Base-by-base conservation (phyloP, 64 coral and sea anemone genomes). In the Montipora sp. region DNA sequence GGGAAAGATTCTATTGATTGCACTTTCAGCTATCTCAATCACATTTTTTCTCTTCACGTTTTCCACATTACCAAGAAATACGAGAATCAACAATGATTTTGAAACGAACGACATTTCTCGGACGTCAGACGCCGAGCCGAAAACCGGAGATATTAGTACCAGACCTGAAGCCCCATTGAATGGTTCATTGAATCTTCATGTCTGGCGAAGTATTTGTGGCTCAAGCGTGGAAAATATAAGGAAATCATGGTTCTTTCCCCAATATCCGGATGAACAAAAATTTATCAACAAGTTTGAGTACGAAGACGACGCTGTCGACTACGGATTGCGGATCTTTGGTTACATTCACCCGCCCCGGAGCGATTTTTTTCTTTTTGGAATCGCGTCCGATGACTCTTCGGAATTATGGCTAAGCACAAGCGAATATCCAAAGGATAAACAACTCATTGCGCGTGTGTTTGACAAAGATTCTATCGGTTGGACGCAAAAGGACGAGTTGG, bases 391-490 rank as follows among this genome's bases (percentile, higher is more conserved):
- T 43, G 90, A 96, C 55, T 58, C 90, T 0, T 96, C 95, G 3
- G 90, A 96, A 23, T 66, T 96, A 27, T 96, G 95, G 95, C 80
- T 96, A 1, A 96, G 95, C 47, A 75, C 60, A 46, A 81, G 72
- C 57, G 90, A 96, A 73, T 11, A 89, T 27, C 75, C 55, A 23
- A 51, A 73, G 51, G 88, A 92, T 16, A 75, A 91, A 20, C n/a
- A 23, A 8, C 79, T 92, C 1, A 86, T 96, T 72, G 90, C 78
- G 11, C 73, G 87, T 16, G 94, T 92, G 16, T 91, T 80, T 22
- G 55, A 77, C 16, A 57, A 89, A 20, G 21, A 60, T 22, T 4
- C 75, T 4, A 61, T 10, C 10, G 69, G 58, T 6, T 92, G 84
- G 70, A 77, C 87, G 24, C 0, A 16, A 20, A 92, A 79, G 75